Base-by-base conservation (phyloP, 1,140 invertebrate genomes). In the Drosophila nikananu region DNA sequence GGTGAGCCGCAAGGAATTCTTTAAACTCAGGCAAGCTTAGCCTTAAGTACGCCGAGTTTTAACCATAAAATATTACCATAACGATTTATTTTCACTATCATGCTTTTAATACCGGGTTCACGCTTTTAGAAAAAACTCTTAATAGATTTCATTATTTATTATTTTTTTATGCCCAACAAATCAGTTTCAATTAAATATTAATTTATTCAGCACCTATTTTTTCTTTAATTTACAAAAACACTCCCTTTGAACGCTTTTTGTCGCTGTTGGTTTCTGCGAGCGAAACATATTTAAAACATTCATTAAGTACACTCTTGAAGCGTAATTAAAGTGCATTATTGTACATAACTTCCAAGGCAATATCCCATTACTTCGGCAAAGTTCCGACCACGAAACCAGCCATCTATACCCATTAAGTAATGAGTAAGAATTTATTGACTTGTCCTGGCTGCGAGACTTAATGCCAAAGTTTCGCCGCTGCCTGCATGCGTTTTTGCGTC, bases 401-500 rank as follows among this genome's bases (percentile, higher is more conserved):
- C 65, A 35, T 44, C 61, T 41, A 67, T 59, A 59, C 54, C 39
- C 72, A 76, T 77, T 75, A 59, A 65, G 62, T 37, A 48, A 63
- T 76, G 72, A 39, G 62, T 59, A 77, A 74, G 68, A 77, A 78
- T 78, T 78, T 77, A 78, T 78, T 79, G 67, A 65, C 66, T 79
- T 61, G 70, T 73, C 70, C 70, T 42, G 70, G 27, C 49, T 37
- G 46, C 61, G 63, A 54, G 65, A 65, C 80, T 83, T 83, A 83
- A 83, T 81, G 84, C 65, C 63, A 74, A 80, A 87, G 68, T 86
- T 86, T 73, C 55, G 12, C 46, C 46, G 23, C 54, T n/a, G 60
- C 44, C 60, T 73, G 84, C 64, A 62, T 71, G 77, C 54, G 67
- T 74, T 83, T 82, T 68, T 59, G 77, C 76, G 84, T 89, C 80